phyloP scores from a whole-genome alignment of 2,113 vertebrate genomes.

The Datnioides undecimradiatus region DNA sequence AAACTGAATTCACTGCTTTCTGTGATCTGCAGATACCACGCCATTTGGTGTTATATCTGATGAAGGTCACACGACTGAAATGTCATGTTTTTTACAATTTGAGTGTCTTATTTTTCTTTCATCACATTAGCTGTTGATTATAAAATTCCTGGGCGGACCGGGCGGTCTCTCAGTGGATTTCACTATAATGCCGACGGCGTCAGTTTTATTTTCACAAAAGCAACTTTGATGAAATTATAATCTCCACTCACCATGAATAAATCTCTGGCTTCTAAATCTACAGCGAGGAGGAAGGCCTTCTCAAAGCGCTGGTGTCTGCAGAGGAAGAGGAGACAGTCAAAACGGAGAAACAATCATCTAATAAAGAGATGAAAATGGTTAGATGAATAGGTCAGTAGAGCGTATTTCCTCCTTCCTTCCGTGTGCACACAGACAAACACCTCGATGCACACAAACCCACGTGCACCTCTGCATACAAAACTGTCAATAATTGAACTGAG shows the following conservation, averaged over 20 bases:
- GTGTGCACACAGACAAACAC: conserved; percentile 16
- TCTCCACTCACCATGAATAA: conserved; percentile 94
- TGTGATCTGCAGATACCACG: background rate
- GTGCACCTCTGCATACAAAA: conserved; percentile 37
- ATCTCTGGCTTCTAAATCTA: conserved; percentile 93
- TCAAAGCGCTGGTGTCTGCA: conserved; percentile 93
- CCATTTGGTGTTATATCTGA: background rate
- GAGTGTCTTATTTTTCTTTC: background rate
- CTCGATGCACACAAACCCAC: background rate
- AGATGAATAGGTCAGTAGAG: background rate
- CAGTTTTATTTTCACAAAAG: background rate
- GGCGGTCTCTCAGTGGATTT: background rate
- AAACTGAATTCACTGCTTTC: background rate
- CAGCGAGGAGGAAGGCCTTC: conserved; percentile 96
- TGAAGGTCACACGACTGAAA: background rate
- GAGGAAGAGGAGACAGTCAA: conserved; percentile 30
- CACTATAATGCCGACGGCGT: background rate
- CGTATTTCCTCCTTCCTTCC: background rate
- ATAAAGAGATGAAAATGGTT: conserved; percentile 6
- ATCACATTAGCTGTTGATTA: background rate
- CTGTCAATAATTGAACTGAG: conserved; percentile 67
- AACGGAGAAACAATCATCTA: conserved; percentile 18
- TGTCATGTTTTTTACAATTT: background rate
- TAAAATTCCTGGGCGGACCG: background rate
- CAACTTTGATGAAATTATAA: background rate